Evolutionary conservation across 2,797 vertebrate genomes (phyloP).

Genomic region (Mionectes olivaceus): DNA sequence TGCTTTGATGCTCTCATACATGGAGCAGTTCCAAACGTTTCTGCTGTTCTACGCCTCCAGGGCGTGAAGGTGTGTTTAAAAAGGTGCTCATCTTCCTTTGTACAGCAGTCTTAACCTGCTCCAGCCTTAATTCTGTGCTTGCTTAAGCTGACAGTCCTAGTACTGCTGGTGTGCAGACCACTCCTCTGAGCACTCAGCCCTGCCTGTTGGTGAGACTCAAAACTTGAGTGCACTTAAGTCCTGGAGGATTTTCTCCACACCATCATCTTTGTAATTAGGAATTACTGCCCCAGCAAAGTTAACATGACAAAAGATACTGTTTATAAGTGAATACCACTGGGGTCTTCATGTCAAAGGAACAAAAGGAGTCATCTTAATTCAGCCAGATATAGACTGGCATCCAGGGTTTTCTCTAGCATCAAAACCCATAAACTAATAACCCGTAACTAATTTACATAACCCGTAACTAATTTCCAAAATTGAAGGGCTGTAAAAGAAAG

Average conservation of each 20-base stretch:
- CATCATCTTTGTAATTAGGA: not conserved
- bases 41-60: not conserved
- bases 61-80: not conserved
- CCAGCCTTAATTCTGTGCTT: not conserved
- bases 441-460: not conserved
- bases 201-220: not conserved
- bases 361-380: not conserved
- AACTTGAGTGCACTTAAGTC: not conserved
- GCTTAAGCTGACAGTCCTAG: not conserved
- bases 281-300: not conserved
- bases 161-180: not conserved
- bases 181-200: not conserved
- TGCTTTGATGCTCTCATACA: not conserved
- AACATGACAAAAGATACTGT: not conserved
- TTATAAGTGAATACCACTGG: not conserved
- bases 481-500: not conserved
- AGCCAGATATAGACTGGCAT: not conserved
- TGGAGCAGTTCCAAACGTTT: constrained; percentile 17
- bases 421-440: too few species aligned
- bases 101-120: not conserved
- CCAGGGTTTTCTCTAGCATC: not conserved
- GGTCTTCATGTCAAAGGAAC: not conserved
- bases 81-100: not conserved
- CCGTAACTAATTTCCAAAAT: not conserved
- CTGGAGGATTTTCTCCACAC: not conserved